Base-by-base conservation (phyloP, 2,113 vertebrate genomes). In the Pimephales promelas region DNA sequence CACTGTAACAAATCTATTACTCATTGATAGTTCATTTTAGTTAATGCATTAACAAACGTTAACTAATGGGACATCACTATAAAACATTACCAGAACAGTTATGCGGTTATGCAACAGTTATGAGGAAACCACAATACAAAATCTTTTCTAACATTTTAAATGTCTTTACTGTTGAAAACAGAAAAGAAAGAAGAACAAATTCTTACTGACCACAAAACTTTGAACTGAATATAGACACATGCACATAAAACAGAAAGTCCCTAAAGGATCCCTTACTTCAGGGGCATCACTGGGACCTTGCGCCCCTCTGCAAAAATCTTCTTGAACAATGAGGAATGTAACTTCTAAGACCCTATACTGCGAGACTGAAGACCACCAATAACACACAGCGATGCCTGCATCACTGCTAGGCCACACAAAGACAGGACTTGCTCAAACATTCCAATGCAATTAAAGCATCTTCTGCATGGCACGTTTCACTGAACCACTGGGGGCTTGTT, bases 371-470 rank as follows among this genome's bases (percentile, higher is more conserved):
- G 68, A 80, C 57, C 88, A 80, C 36, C 82, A 64, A 71, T 79
- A 70, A 73, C 68, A 68, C 59, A 75, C 68, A 75, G 75, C 83
- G 82, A 85, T 76, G 79, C 56, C 79, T 87, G 85, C 81, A 85
- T 85, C 79, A 70, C 54, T 68, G 86, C 36, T 70, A 47, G 89
- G 89, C 87, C 92, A 91, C 92, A 93, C 91, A 91, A 80, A 88
- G 87, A 83, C 90, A 90, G 76, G 87, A 78, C 83, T 80, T 87
- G 89, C 89, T 86, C 90, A 88, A 88, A 90, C 89, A 90, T 94
- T 93, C 92, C 90, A 87, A 78, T 45, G 83, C 89, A 92, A 94
- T 93, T 92, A 92, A 91, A 86, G 90, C 89, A 89, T 90, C 84
- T 86, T 88, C 92, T 86, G 87, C 83, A 80, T 86, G 75, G 89